Percentiles rank a stretch among this genome's conserved stretches.
Evolutionary conservation across 2,797 vertebrate species (phyloP).

Genomic region (Sebastes oblongus): DNA sequence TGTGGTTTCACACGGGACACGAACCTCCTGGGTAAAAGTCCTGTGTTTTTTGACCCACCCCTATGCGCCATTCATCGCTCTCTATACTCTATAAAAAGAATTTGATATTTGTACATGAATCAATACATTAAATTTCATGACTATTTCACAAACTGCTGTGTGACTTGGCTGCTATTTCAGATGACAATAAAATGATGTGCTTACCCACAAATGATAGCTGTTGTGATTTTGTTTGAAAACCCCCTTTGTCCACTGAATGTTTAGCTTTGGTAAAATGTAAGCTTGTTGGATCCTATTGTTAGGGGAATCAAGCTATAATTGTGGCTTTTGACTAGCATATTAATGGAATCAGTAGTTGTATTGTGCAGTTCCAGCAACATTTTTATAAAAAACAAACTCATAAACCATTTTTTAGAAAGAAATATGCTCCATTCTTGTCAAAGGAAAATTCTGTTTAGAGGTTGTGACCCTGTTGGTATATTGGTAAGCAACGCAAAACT

Average conservation of each 20-base stretch:
- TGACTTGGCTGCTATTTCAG: neutral
- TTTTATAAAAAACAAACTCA: neutral
- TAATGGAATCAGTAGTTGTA: neutral
- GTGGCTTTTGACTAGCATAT: neutral
- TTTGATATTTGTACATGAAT: too few species aligned
- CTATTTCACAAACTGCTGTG: too few species aligned
- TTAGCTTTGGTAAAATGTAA: neutral
- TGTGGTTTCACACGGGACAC: too few species aligned
- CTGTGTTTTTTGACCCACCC: too few species aligned
- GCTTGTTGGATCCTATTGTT: neutral
- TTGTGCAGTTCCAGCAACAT: neutral
- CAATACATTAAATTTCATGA: too few species aligned
- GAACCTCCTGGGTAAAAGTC: too few species aligned
- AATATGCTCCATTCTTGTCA: neutral
- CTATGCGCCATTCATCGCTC: accelerated
- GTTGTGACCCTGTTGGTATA: constrained; percentile 38
- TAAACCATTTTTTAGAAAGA: neutral
- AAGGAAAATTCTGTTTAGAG: constrained; percentile 53
- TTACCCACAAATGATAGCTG: neutral
- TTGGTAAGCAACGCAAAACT: constrained; percentile 55
- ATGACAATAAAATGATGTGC: neutral
- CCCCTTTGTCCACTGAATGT: neutral
- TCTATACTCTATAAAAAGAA: too few species aligned
- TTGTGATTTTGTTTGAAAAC: neutral
- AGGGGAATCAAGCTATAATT: neutral